These are phyloP conservation scores for Drosophila ironensis DNA, from an alignment of 1,140 invertebrate species.

Conservation along the genomic window DNA sequence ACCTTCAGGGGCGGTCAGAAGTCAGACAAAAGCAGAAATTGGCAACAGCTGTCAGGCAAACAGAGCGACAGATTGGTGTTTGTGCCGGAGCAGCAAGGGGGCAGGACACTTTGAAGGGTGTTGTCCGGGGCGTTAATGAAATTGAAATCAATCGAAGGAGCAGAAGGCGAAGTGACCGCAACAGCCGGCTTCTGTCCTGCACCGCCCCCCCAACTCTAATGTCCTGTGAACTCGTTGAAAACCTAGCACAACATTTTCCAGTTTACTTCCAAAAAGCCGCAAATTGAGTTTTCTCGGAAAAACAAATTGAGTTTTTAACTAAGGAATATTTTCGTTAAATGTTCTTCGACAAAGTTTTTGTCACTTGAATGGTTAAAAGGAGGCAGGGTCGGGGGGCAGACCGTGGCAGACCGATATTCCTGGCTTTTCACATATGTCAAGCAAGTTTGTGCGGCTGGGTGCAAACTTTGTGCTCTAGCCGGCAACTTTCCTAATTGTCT, in stretches of 20 bases:
- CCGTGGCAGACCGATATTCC: constrained; percentile 8
- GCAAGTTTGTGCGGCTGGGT: constrained; percentile 64
- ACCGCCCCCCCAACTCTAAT: not conserved
- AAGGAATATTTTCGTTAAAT: constrained; percentile 48
- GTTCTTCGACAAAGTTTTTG: constrained; percentile 38
- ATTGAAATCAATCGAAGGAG: constrained; percentile 65
- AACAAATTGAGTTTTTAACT: constrained; percentile 62
- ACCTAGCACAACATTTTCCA: constrained; percentile 5
- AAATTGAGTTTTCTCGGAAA: constrained; percentile 45
- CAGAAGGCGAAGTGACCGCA: constrained; percentile 9
- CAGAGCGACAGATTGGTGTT: constrained; percentile 34
- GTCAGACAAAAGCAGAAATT: constrained; percentile 33
- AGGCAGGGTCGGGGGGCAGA: not conserved
- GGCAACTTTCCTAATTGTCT: constrained; percentile 80
- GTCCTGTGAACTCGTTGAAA: not conserved
- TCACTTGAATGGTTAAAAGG: constrained; percentile 17
- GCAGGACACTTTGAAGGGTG: too few species aligned
- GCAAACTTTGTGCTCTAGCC: constrained; percentile 46
- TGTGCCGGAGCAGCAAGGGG: not conserved
- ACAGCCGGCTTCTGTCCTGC: not conserved
- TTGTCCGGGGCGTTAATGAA: constrained; percentile 65
- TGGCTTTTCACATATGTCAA: constrained; percentile 59
- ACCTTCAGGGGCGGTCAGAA: not conserved
- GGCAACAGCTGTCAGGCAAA: constrained; percentile 40
- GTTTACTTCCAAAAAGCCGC: constrained; percentile 30